Evolutionary conservation across 1,140 invertebrate genomes (phyloP), one percentile per base, ranked within the genome.

Genomic region (Magallana angulata): DNA sequence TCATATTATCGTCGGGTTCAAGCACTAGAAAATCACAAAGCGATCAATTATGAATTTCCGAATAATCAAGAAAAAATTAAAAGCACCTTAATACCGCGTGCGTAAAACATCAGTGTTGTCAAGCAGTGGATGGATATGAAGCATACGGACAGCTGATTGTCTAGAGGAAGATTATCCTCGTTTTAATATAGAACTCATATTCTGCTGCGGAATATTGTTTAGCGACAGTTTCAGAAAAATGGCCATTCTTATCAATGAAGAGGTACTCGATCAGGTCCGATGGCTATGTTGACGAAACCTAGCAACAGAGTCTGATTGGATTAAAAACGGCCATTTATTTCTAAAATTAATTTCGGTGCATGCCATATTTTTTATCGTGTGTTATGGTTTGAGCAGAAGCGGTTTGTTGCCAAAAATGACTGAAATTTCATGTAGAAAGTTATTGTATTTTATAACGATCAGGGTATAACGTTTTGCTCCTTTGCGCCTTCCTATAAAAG

Each of bases 261-360:
- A 64, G 60, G 68, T 71, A 8, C 68, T 71, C 68, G 24, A 71
- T 30, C 12, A 71, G 68, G 68, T 30, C 30, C 24, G 68, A 71
- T 24, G 18, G n/a, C 11, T 6, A 24, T 71, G 64, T 71, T 16
- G 64, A 71, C 64, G 30, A 24, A 11, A 24, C 64, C 64, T 71
- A 30, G 64, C 64, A 71, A 71, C 64, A 30, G 64, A 24, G 36
- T 30, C n/a, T 71, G 64, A 71, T 71, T 71, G 64, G 64, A 71
- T 24, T 24, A 71, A 71, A 18, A 71, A 11, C 7, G 6, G 64
- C 7, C 64, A 71, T 24, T 71, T 71, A 24, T 18, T 24, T 7
- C 30, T 24, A n/a, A 24, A 24, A 68, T 68, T 36, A 36, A 3
- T 36, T 36, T 36, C 36, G 36, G 1, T 36, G 36, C 4, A 36